Evolutionary conservation across 1,140 invertebrate species (phyloP), one percentile per base, ranked within the genome.

Genomic region (Magallana angulata): DNA sequence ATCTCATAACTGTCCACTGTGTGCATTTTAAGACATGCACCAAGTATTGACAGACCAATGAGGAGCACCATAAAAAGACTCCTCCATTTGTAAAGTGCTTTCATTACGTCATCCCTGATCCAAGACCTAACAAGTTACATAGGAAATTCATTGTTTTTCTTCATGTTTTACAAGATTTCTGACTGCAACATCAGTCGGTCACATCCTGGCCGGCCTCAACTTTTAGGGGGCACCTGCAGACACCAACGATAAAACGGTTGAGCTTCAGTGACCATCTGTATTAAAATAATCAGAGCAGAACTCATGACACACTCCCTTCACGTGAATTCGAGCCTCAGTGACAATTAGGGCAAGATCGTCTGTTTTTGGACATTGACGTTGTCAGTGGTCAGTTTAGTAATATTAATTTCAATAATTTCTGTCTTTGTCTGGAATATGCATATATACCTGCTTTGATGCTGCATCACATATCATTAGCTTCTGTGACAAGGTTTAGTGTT

Each of bases 1-100:
- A 48, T 48, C 36, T 48, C 36, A 48, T 48, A 48, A 48, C 36
- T 48, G 36, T n/a, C 60, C 68, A 76, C 24, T 12, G 8, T 76
- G 68, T 30, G 36, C 68, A 36, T 76, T 30, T 76, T 30, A 76
- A 76, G 24, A 76, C 68, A 76, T 76, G 68, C 68, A 76, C 68
- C 24, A 12, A 24, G 9, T 36, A 36, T 12, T 30, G 68, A 11
- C 18, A 30, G 36, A 30, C 68, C 68, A 76, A 76, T 76, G 36
- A 11, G 24, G 24, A 12, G 6, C 24, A 18, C 12, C 11, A 36
- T 11, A 76, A 30, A 30, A 36, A 18, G 12, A 24, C 12, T 36
- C 68, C 12, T 48, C 36, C 3, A 30, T 76, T 30, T 11, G 11
- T 30, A 76, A 76, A 76, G 68, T 76, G 68, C 68, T 76, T 76